Percentiles rank a stretch among this genome's conserved stretches.
These are phyloP conservation scores for Polypterus senegalus DNA, from an alignment of 2,113 vertebrate species.

Conservation along the genomic window DNA sequence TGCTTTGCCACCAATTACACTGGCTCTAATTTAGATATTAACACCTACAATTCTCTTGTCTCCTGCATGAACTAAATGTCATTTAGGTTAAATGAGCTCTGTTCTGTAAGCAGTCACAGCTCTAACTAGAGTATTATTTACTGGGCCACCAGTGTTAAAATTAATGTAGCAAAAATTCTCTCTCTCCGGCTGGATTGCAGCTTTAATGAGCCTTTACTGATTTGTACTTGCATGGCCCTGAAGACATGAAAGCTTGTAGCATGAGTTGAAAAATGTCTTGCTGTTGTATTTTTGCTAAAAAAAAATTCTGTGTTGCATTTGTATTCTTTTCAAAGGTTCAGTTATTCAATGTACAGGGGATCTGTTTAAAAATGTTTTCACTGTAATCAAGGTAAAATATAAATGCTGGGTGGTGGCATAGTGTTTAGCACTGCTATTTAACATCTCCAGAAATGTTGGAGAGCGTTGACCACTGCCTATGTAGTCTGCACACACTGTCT, in stretches of 20 bases:
- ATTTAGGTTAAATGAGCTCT: constrained; percentile 24
- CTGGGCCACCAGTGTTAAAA: constrained; percentile 61
- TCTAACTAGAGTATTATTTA: constrained; percentile 70
- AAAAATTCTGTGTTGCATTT: no score
- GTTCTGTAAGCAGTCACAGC: constrained; percentile 39
- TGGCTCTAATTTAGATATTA: constrained; percentile 21
- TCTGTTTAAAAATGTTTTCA: no score
- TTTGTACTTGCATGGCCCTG: constrained; percentile 53
- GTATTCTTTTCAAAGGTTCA: no score
- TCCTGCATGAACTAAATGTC: constrained; percentile 22
- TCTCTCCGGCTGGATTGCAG: constrained; percentile 55
- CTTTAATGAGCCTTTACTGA: constrained; percentile 74
- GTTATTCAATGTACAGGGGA: no score
- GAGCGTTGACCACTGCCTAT: no score
- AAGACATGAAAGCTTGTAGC: constrained; percentile 30
- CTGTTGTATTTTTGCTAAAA: constrained; percentile 30
- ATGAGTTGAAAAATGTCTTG: constrained; percentile 38
- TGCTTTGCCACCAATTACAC: constrained; percentile 23
- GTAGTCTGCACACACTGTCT: no score
- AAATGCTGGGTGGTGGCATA: no score
- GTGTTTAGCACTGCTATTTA: no score
- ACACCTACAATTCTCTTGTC: constrained; percentile 16
- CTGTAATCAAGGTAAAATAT: no score
- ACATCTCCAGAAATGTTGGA: no score
- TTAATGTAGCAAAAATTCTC: constrained; percentile 68